These are phyloP conservation scores for Trichonephila inaurata DNA, from an alignment of 1,140 invertebrate species.

Conservation along the genomic window DNA sequence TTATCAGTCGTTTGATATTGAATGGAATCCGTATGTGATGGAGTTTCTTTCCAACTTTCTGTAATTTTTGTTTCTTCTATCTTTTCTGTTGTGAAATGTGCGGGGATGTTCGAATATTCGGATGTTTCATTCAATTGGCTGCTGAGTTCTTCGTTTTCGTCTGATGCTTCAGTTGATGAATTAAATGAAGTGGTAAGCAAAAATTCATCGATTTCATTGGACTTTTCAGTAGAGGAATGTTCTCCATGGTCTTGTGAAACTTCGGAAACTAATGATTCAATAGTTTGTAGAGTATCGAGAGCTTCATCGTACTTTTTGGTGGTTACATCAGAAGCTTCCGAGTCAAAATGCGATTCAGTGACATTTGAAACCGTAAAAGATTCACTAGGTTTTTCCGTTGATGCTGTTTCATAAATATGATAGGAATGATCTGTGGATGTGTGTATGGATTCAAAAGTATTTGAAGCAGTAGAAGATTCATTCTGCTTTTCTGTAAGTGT, in stretches of 20 bases:
- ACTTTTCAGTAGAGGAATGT: background rate
- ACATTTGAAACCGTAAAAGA: background rate
- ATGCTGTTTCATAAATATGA: background rate
- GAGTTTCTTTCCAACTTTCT: background rate
- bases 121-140: background rate
- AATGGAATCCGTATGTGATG: background rate
- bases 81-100: background rate
- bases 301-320: background rate
- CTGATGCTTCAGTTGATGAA: background rate
- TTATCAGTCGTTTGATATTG: background rate
- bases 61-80: background rate
- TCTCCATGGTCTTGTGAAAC: background rate
- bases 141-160: background rate
- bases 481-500: background rate
- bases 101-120: background rate
- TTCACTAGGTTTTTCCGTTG: background rate
- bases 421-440: too few relatives aligned
- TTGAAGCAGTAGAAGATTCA: background rate
- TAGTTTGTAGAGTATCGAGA: background rate
- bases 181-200: background rate
- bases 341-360: background rate
- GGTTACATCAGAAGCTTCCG: background rate
- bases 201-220: background rate
- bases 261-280: background rate
- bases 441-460: background rate